A percentile compares a stretch with the other conserved stretches of the same genome.
These are phyloP conservation scores for Ferdinandea cuprea DNA, from an alignment of 2,888 invertebrate genomes.

Conservation along the genomic window DNA sequence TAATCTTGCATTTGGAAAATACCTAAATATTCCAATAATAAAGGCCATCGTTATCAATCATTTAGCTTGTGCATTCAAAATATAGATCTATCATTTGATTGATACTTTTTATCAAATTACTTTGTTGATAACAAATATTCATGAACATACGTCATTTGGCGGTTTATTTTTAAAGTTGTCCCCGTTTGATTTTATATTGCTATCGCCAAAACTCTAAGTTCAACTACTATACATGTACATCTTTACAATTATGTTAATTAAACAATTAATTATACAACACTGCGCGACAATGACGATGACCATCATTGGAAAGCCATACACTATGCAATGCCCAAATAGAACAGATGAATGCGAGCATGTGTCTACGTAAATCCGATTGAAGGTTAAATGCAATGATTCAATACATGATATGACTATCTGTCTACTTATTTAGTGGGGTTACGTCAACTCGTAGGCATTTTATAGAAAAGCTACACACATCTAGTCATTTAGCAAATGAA, in stretches of 20 bases:
- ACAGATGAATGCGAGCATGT: slow-evolving; percentile 25
- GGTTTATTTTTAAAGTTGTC: no score
- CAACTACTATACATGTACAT: slow-evolving; percentile 28
- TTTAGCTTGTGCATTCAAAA: neutral
- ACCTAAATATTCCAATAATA: no score
- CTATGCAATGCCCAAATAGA: slow-evolving; percentile 21
- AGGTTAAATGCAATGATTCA: slow-evolving; percentile 53
- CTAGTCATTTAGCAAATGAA: slow-evolving; percentile 29
- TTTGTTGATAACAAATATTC: slow-evolving; percentile 21
- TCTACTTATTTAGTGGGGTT: slow-evolving; percentile 36
- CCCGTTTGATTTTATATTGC: neutral
- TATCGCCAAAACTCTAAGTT: neutral
- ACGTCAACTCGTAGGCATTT: slow-evolving; percentile 63
- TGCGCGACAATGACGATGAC: slow-evolving; percentile 8
- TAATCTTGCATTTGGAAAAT: no score
- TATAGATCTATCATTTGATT: slow-evolving; percentile 11
- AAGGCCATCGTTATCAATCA: neutral
- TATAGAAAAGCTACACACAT: slow-evolving; percentile 10
- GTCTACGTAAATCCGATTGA: slow-evolving; percentile 9
- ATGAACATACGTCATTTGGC: neutral
- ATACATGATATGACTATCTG: slow-evolving; percentile 14
- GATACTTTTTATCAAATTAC: slow-evolving; percentile 10
- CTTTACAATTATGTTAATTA: slow-evolving; percentile 29
- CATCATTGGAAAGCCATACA: slow-evolving; percentile 34
- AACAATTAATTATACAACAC: slow-evolving; percentile 16